Evolutionary conservation across 2,113 vertebrate genomes (phyloP), one percentile per base, ranked within the genome.

Genomic region (Euleptes europaea): DNA sequence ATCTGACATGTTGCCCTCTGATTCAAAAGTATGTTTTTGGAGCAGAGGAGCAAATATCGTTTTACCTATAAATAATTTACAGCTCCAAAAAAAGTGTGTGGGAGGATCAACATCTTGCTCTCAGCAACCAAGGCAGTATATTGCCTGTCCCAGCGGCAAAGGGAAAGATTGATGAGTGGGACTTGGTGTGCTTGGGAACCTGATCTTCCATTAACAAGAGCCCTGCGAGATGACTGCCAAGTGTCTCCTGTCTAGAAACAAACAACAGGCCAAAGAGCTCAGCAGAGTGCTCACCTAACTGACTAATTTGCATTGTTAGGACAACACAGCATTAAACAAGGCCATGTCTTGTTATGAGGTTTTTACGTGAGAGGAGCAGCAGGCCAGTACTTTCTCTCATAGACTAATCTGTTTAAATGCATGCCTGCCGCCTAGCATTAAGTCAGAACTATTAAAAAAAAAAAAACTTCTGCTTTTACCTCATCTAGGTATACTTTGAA

Each of bases 191-290:
- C 31, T 42, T 19, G 72, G 84, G 21, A 82, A 77, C 38, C 72
- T 86, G 63, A 77, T 60, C 72, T 77, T 60, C 38, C 72, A 86
- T 77, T 76, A 82, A 77, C 82, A 40, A 76, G 65, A 77, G 21
- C 19, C 17, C 57, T 67, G 31, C 60, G 40, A 3, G 73, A 57
- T 28, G 7, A n/a, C 77, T 38, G 69, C 71, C 78, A 81, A 81
- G 65, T 28, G 47, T 35, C 38, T 78, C 47, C 35, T 72, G 80
- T 78, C 63, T 35, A 76, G 40, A 49, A 77, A 49, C 63, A 76
- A 63, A 86, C 63, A 57, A 9, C 42, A 82, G 77, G 76, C 67
- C 51, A 85, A 79, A 79, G n/a, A 73, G 73, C 31, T 31, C n/a
- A 73, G 40, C 40, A 49, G 77, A 35, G 40, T 21, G 42, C 84